A percentile compares a stretch with the other conserved stretches of the same genome.
Conservation (phyloP, 2,113 vertebrate genomes). For the Syrrhaptes paradoxus region DNA sequence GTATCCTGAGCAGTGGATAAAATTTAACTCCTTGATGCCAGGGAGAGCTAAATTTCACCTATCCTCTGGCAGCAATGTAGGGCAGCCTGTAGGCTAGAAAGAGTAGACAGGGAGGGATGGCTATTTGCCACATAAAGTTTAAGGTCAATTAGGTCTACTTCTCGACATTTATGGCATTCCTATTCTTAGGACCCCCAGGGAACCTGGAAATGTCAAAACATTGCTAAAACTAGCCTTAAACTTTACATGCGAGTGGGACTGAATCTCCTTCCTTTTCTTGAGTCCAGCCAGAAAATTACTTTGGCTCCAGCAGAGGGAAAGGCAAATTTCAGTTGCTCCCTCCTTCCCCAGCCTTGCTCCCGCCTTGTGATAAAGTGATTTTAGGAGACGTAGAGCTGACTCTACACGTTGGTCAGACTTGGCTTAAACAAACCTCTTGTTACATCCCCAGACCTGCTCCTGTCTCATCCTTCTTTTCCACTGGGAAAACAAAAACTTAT, state of each 20-base stretch:
- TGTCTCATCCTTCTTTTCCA: not conserved
- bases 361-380: not conserved
- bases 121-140: conserved; percentile 7
- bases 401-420: not conserved
- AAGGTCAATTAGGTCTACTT: conserved; percentile 66
- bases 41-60: not conserved
- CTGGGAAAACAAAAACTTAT: not conserved
- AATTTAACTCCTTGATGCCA: not conserved
- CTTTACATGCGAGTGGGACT: conserved; percentile 46
- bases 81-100: not conserved
- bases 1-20: not conserved
- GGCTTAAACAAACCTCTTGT: not conserved
- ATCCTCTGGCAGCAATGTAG: not conserved
- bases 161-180: conserved; percentile 52
- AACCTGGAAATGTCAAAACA: conserved; percentile 75
- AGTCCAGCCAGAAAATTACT: conserved; percentile 53
- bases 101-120: not conserved
- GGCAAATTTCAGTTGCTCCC: conserved; percentile 57
- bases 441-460: not conserved
- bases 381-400: not conserved
- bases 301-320: conserved; percentile 12
- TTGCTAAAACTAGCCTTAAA: conserved; percentile 74
- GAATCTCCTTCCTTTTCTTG: conserved; percentile 9
- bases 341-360: not conserved
- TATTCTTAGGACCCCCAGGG: conserved; percentile 19